Percentiles rank a stretch among this genome's conserved stretches.
phyloP scores from a whole-genome alignment of 2,797 vertebrate genomes.

The Aeoliscus strigatus region DNA sequence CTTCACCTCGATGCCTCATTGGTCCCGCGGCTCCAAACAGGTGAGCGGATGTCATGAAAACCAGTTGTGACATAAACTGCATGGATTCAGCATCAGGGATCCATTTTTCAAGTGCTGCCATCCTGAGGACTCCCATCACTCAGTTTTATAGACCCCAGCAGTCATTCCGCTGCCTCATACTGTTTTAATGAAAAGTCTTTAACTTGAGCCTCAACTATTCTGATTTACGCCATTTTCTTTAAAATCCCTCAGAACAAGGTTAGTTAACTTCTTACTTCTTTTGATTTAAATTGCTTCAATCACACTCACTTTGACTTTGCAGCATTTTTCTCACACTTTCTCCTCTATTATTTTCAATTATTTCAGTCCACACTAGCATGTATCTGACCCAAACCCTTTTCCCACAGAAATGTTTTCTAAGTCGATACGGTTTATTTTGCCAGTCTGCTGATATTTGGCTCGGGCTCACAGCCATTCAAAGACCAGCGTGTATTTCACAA shows the following conservation, averaged over 20 bases:
- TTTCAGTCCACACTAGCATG: slow-evolving; percentile 10
- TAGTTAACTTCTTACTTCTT: slow-evolving; percentile 19
- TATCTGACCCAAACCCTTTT: slow-evolving; percentile 16
- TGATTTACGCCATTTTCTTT: slow-evolving; percentile 30
- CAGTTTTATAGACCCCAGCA: slow-evolving; percentile 34
- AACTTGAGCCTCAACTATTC: slow-evolving; percentile 34
- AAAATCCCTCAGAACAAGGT: slow-evolving; percentile 30
- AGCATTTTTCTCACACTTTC: slow-evolving; percentile 9
- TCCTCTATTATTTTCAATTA: slow-evolving; percentile 3
- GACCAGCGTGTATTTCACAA: slow-evolving; percentile 28
- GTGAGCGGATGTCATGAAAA: slow-evolving; percentile 26
- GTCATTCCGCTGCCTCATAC: slow-evolving; percentile 48
- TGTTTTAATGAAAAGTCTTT: slow-evolving; percentile 55
- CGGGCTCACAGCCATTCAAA: slow-evolving; percentile 9
- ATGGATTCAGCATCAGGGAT: slow-evolving; percentile 41
- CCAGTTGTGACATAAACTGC: slow-evolving; percentile 42
- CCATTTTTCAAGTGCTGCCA: slow-evolving; percentile 35
- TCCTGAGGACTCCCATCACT: slow-evolving; percentile 42
- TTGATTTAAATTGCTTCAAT: slow-evolving; percentile 15
- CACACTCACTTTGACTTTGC: slow-evolving; percentile 3
- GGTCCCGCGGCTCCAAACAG: too few species aligned
- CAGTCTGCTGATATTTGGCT: slow-evolving; percentile 25
- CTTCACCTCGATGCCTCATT: too few species aligned
- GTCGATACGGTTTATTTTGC: slow-evolving; percentile 24
- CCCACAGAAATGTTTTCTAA: slow-evolving; percentile 16